Evolutionary conservation across 2,113 vertebrate genomes (phyloP).

Genomic region (Xenopus laevis): DNA sequence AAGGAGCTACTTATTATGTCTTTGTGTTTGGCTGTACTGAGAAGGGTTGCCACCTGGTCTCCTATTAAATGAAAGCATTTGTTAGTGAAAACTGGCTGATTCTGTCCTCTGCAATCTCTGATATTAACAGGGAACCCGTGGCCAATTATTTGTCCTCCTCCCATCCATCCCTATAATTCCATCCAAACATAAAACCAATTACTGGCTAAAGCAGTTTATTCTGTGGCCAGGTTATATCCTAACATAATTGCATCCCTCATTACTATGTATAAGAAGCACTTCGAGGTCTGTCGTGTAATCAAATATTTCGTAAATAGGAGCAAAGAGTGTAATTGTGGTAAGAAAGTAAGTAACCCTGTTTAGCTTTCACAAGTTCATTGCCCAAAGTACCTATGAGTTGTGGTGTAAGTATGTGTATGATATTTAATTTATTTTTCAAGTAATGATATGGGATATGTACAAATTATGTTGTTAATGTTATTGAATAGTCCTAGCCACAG

Average conservation of each 20-base stretch:
- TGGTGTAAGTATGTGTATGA: no score
- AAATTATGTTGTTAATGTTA: no score
- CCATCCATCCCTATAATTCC: conserved; percentile 15
- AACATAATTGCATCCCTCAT: conserved; percentile 39
- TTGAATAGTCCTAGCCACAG: no score
- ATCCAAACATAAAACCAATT: conserved; percentile 37
- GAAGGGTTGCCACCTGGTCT: conserved; percentile 19
- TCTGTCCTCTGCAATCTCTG: conserved; percentile 24
- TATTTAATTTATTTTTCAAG: no score
- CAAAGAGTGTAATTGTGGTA: not conserved
- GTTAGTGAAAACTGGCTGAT: conserved; percentile 12
- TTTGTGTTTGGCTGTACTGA: not conserved
- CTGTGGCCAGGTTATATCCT: conserved; percentile 40
- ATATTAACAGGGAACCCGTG: conserved; percentile 15
- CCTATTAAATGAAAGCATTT: conserved; percentile 16
- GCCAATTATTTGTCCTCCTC: not conserved
- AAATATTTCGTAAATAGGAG: conserved; percentile 35
- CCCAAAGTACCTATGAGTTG: no score
- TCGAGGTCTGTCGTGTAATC: conserved; percentile 11
- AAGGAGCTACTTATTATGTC: not conserved
- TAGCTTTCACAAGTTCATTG: no score
- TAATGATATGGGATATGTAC: no score
- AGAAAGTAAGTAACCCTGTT: no score
- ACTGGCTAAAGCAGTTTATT: conserved; percentile 35
- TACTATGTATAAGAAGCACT: conserved; percentile 33